Evolutionary conservation across 2,797 vertebrate species (phyloP).

Genomic region (Pogonophryne albipinna): DNA sequence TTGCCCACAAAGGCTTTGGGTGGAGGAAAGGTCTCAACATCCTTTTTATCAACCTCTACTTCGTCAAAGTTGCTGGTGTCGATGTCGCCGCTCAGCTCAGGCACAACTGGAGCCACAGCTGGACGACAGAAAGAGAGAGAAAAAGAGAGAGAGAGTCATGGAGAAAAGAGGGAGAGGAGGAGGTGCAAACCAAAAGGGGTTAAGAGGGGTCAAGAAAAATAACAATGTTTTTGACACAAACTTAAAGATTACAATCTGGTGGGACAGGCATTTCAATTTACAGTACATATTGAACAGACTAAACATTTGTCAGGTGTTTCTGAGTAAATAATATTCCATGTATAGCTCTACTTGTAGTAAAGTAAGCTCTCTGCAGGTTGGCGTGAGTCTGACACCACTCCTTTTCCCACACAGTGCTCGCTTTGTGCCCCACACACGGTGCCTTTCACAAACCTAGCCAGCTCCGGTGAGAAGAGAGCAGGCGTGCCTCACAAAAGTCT

Average conservation of each 20-base stretch:
- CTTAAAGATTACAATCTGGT: neutral
- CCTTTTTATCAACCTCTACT: slow-evolving; percentile 93
- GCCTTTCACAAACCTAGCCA: slow-evolving; percentile 70
- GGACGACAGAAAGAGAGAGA: slow-evolving; percentile 54
- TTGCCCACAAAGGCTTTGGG: slow-evolving; percentile 97
- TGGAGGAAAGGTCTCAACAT: slow-evolving; percentile 93
- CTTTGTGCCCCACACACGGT: slow-evolving; percentile 84
- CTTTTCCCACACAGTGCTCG: slow-evolving; percentile 77
- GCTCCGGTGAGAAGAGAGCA: slow-evolving; percentile 24
- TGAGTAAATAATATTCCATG: slow-evolving; percentile 33
- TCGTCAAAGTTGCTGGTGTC: slow-evolving; percentile 99
- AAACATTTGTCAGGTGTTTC: slow-evolving; percentile 10
- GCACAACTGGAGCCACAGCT: slow-evolving; percentile 98
- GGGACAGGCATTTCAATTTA: slow-evolving; percentile 4
- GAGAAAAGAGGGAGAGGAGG: slow-evolving; percentile 22
- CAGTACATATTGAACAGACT: slow-evolving; percentile 19
- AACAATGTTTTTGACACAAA: slow-evolving; percentile 9
- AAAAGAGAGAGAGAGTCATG: slow-evolving; percentile 22
- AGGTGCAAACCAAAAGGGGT: slow-evolving; percentile 17
- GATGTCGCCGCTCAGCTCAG: slow-evolving; percentile 94
- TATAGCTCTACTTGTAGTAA: slow-evolving; percentile 36
- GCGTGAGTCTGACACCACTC: slow-evolving; percentile 70
- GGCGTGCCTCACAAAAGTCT: slow-evolving; percentile 38
- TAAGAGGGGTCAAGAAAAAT: neutral
- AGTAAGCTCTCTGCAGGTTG: slow-evolving; percentile 64